These are phyloP conservation scores for Pocillopora meandrina DNA, from an alignment of 92 coral and sea anemone genomes.

Conservation along the genomic window DNA sequence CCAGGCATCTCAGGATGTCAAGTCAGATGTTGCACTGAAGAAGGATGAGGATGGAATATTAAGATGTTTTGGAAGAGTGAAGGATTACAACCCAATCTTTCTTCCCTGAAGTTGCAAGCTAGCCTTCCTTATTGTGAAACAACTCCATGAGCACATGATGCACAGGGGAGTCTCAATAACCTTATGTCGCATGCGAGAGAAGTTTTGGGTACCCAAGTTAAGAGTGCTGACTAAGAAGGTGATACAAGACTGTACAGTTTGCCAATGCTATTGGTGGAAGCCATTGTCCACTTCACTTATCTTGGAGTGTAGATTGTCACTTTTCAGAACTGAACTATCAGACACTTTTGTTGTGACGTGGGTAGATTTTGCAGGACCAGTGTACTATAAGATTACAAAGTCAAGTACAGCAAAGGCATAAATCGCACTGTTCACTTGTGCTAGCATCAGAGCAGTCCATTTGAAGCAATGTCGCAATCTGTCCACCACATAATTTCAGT, in stretches of 20 bases:
- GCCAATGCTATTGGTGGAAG: conserved; percentile 44
- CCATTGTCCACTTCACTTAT: conserved; percentile 14
- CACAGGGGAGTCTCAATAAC: conserved; percentile 57
- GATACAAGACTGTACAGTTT: conserved; percentile 39
- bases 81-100: conserved; percentile 48
- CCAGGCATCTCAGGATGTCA: neutral
- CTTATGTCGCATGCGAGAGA: conserved; percentile 58
- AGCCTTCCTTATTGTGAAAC: neutral
- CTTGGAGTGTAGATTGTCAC: conserved; percentile 24
- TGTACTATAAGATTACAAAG: conserved; percentile 36
- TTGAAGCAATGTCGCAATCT: too few relatives aligned
- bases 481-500: neutral
- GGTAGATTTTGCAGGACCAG: conserved; percentile 70
- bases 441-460: conserved; percentile 5
- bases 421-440: conserved; percentile 50
- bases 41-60: neutral
- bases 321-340: conserved; percentile 40
- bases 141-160: neutral
- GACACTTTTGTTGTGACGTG: conserved; percentile 56
- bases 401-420: conserved; percentile 48
- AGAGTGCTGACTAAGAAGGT: conserved; percentile 46
- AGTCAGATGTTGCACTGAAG: neutral
- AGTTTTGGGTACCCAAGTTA: conserved; percentile 58
- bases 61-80: conserved; percentile 3
- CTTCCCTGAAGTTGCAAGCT: conserved; percentile 21